Evolutionary conservation across 2,888 invertebrate species (phyloP).

Genomic region (Amblyjoppa proteus): DNA sequence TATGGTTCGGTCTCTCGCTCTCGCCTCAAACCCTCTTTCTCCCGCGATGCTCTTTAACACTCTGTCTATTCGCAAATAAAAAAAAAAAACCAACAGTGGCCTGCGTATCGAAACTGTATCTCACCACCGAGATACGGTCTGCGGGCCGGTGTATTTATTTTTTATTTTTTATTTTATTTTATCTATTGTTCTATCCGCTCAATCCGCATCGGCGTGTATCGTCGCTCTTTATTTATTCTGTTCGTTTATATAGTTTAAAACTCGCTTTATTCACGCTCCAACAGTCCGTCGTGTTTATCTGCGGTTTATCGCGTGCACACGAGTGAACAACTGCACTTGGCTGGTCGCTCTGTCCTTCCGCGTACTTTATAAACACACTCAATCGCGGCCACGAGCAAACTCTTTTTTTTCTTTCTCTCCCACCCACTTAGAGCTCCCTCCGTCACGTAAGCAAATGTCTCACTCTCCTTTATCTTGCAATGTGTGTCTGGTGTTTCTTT

Average conservation of each 20-base stretch:
- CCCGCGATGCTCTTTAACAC: background rate
- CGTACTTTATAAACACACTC: constrained; percentile 42
- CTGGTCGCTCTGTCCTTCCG: constrained; percentile 11
- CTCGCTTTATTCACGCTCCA: constrained; percentile 6
- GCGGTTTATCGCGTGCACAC: constrained; percentile 19
- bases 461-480: constrained; percentile 15
- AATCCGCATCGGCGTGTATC: background rate
- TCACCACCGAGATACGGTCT: background rate
- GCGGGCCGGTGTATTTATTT: no score
- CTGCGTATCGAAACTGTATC: background rate
- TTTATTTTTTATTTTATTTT: no score
- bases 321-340: constrained; percentile 17
- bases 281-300: constrained; percentile 18
- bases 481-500: background rate
- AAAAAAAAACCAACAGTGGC: background rate
- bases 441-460: constrained; percentile 8
- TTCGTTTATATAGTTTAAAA: background rate
- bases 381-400: constrained; percentile 24
- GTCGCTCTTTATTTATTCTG: background rate
- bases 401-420: background rate
- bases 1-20: constrained; percentile 19
- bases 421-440: background rate
- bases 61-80: background rate
- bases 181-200: no score
- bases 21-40: background rate